Evolutionary conservation across 2,888 invertebrate genomes (phyloP).

Genomic region (Pandemis heparana): DNA sequence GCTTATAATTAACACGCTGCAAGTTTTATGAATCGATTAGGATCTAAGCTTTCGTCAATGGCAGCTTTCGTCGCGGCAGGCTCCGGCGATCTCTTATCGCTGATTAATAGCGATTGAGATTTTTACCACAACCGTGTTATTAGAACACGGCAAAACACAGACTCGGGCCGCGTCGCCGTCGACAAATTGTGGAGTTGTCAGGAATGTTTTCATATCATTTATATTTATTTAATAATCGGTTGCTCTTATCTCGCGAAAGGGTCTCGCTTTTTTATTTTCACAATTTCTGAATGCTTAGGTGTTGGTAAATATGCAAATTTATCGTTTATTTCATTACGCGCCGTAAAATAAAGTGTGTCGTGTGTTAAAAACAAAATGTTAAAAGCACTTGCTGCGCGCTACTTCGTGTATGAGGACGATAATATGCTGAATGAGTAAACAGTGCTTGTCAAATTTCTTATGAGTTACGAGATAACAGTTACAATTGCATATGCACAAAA

Average conservation of each 20-base stretch:
- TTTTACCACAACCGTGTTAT: constrained; percentile 79
- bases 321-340: constrained; percentile 33
- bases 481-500: constrained; percentile 5
- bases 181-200: constrained; percentile 77
- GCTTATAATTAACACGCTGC: constrained; percentile 86
- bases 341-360: constrained; percentile 33
- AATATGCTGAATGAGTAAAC: constrained; percentile 31
- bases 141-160: constrained; percentile 74
- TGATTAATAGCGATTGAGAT: constrained; percentile 84
- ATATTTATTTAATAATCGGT: constrained; percentile 58
- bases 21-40: constrained; percentile 85
- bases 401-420: constrained; percentile 18
- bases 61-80: constrained; percentile 77
- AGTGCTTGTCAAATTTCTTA: constrained; percentile 20
- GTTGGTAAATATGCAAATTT: constrained; percentile 42
- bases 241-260: constrained; percentile 43
- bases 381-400: constrained; percentile 18
- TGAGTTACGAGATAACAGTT: constrained; percentile 25
- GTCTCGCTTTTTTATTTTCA: constrained; percentile 35
- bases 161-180: constrained; percentile 62
- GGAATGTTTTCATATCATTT: constrained; percentile 68
- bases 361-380: constrained; percentile 22
- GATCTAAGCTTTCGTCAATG: constrained; percentile 86
- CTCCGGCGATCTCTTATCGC: constrained; percentile 77
- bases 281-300: constrained; percentile 35